Base-by-base conservation (phyloP, 2,888 invertebrate genomes). In the Drosophila vallismaia region DNA sequence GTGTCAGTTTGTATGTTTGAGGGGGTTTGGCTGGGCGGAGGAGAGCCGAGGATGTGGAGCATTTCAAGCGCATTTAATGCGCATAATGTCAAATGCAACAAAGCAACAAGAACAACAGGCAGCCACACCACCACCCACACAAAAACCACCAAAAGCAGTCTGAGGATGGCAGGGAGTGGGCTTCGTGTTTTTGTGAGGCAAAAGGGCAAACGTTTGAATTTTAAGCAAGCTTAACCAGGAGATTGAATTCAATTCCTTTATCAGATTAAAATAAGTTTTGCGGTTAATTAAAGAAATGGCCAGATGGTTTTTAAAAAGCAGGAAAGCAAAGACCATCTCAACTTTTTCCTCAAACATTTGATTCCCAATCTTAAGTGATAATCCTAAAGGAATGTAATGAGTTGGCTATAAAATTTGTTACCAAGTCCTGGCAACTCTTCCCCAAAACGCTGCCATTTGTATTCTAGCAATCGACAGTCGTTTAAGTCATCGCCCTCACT, bases 1-100 rank as follows among this genome's bases (percentile, higher is more conserved):
- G 46, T 68, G 59, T 48, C 71, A 59, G 40, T 59, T 56, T 36
- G 45, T 71, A 59, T 55, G 19, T 38, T 14, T 45, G 29, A 24
- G 59, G 49, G 26, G 24, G 44, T 8, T 28, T 1, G 48, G 14
- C 36, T n/a, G 59, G 19, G 42, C 8, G n/a, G n/a, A 14, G 14
- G 5, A 8, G 58, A n/a, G n/a, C n/a, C n/a, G 38, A 60, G 73
- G 56, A 72, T 52, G 53, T 67, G 59, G 57, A 71, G 54, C 77
- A 73, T 77, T 80, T 70, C 66, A 58, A 75, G 80, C 72, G 76
- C 72, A 86, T 68, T 75, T 85, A 81, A 79, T 85, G 85, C 76
- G 54, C 74, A 86, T 72, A 75, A 82, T 72, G 75, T 79, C 86
- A 82, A 67, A 72, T 56, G 71, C 75, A 59, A 62, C 71, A 57